Evolutionary conservation across 2,888 invertebrate genomes (phyloP), one percentile per base, ranked within the genome.

Genomic region (Margaritifera margaritifera): DNA sequence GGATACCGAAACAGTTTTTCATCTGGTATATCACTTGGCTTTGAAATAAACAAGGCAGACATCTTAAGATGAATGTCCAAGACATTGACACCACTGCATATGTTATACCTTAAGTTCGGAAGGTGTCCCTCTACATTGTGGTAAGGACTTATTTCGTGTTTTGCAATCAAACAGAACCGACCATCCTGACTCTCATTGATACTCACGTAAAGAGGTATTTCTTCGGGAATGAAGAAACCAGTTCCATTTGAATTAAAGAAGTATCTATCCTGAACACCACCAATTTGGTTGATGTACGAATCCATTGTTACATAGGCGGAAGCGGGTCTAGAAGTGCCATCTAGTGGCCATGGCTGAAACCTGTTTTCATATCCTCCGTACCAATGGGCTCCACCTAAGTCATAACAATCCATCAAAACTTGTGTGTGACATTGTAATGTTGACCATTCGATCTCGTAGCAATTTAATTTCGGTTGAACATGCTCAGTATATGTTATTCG

Each of bases 341-440:
- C 94, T 19, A 97, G 90, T 0, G 96, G 96, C 95, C 97, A 97
- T 0, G 94, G 93, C 82, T 94, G 93, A 81, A 94, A 93, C 55
- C 77, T 92, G 51, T 95, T 94, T 77, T 96, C 94, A 0, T 96
- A 96, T 0, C 95, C 96, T 0, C 97, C 97, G 84, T 95, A 94
- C 94, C 94, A 94, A 82, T 93, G 92, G 11, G 82, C 72, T 6
- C 70, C 60, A 18, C 71, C 64, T 19, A 84, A 66, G 53, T 77
- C 71, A 66, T 77, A 79, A 68, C 86, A 86, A 69, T 85, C 83
- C 31, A 73, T 72, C 5, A 84, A 59, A 5, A 75, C 73, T 57
- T 84, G 82, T 22, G 64, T 68, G 6, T 67, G 72, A 65, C 82
- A 81, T 8, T 55, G 54, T 11, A 73, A 59, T 0, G 82, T 81